Evolutionary conservation across 2,888 invertebrate species (phyloP).

Genomic region (Acrocyrtus sp.): DNA sequence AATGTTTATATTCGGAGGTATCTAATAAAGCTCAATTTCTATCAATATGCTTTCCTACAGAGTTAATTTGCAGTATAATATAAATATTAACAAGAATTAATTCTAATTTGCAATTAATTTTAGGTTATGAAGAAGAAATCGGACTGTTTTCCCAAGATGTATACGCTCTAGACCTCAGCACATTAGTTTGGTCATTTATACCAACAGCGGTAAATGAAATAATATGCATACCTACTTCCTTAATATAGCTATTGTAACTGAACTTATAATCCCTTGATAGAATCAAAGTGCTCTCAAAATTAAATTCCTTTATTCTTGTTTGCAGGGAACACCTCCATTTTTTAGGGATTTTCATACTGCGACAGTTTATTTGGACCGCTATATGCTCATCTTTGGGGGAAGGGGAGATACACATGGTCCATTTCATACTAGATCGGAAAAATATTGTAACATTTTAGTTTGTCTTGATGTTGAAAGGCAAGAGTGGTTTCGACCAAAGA

Average conservation of each 20-base stretch:
- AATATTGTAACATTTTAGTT: slow-evolving; percentile 75
- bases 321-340: slow-evolving; percentile 74
- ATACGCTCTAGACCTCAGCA: slow-evolving; percentile 78
- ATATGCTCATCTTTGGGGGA: slow-evolving; percentile 92
- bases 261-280: too few species aligned
- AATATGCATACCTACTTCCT: too few species aligned
- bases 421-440: slow-evolving; percentile 75
- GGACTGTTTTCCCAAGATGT: slow-evolving; percentile 84
- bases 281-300: too few species aligned
- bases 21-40: too few species aligned
- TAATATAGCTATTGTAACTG: background rate
- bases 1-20: slow-evolving; percentile 56
- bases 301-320: slow-evolving; percentile 23
- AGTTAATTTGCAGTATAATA: too few species aligned
- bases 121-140: slow-evolving; percentile 88
- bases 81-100: too few species aligned
- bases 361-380: slow-evolving; percentile 75
- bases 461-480: slow-evolving; percentile 78
- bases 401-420: slow-evolving; percentile 79
- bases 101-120: too few species aligned
- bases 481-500: slow-evolving; percentile 76
- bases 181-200: slow-evolving; percentile 76
- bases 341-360: slow-evolving; percentile 92
- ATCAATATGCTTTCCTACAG: too few species aligned
- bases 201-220: slow-evolving; percentile 57